Percentiles rank a stretch among this genome's conserved stretches.
Conservation (phyloP, 37 sponge, comb jelly and placozoan genomes). For the Chondrosia reniformis region DNA sequence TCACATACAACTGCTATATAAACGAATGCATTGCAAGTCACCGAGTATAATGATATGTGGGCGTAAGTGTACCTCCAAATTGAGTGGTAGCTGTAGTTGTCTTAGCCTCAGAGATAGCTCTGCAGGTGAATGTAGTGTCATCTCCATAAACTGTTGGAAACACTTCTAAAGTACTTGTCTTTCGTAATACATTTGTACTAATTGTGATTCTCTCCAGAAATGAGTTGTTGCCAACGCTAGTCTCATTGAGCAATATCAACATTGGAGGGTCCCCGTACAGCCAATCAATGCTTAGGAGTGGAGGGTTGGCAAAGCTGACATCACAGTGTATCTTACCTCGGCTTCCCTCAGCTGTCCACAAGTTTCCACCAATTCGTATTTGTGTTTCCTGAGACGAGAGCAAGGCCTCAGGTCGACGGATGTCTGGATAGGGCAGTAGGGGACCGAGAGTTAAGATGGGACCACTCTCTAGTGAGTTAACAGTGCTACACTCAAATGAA, state of each 20-base stretch:
- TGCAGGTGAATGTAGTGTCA: not conserved
- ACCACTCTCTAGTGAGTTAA: not conserved
- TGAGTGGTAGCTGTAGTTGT: not conserved
- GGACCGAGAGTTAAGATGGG: not conserved
- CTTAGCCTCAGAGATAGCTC: not conserved
- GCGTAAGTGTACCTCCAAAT: not conserved
- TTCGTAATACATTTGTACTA: not conserved
- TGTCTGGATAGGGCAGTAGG: not conserved
- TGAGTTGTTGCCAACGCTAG: not conserved
- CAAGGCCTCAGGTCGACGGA: not conserved
- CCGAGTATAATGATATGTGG: too few relatives aligned
- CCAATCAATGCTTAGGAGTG: constrained; percentile 1
- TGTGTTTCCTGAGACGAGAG: not conserved
- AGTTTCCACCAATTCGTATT: not conserved
- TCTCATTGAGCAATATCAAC: not conserved
- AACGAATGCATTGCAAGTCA: too few relatives aligned
- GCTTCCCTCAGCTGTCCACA: not conserved
- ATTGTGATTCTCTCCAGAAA: constrained; percentile 8
- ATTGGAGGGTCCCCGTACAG: not conserved
- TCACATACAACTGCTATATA: too few relatives aligned
- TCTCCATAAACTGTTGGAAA: not conserved
- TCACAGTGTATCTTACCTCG: not conserved
- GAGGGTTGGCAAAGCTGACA: constrained; percentile 4
- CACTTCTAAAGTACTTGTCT: not conserved
- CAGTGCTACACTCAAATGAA: not conserved